Evolutionary conservation across 92 coral and sea anemone species (phyloP), one percentile per base, ranked within the genome.

Genomic region (Porites divaricata): DNA sequence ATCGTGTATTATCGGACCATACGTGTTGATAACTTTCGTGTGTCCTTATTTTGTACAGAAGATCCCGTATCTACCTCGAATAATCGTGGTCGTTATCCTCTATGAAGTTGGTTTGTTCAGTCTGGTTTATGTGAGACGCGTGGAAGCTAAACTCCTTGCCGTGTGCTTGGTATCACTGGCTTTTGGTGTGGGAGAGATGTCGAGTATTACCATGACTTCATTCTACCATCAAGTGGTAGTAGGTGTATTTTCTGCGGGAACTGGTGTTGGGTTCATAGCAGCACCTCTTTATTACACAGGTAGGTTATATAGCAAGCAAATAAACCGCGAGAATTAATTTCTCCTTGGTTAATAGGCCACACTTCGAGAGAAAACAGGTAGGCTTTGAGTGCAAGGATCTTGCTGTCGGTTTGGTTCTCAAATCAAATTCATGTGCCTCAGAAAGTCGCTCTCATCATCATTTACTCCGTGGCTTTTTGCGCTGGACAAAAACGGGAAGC

Each of bases 231-330:
- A 78, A 35, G 81, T 73, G 19, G 80, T 66, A 53, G 92, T 84
- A 2, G 79, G 89, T n/a, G 77, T 82, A 0, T 89, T 84, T 41
- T 89, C 92, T 1, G 92, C 89, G 1, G 89, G 92, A 4, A 89
- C 92, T 15, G 92, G 92, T 3, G 92, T 61, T 11, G 92, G 92
- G n/a, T 71, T 89, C 57, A 83, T 86, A 3, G 76, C 76, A 8
- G 92, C 92, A 15, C 92, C 92, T 21, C 72, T 89, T 0, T 89
- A 89, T 28, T 89, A 89, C 72, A 84, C 92, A 64, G 92, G 92
- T 89, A 59, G 72, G 83, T 14, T 25, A 53, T 8, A 13, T 54
- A 54, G 59, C 59, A 1, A 2, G 16, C 59, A 54, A 54, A 54
- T 9, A 54, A 12, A 54, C 45, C 45, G 45, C 45, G 10, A 7